Conservation (phyloP, 1,140 invertebrate species). For the Parasteatoda tepidariorum region DNA sequence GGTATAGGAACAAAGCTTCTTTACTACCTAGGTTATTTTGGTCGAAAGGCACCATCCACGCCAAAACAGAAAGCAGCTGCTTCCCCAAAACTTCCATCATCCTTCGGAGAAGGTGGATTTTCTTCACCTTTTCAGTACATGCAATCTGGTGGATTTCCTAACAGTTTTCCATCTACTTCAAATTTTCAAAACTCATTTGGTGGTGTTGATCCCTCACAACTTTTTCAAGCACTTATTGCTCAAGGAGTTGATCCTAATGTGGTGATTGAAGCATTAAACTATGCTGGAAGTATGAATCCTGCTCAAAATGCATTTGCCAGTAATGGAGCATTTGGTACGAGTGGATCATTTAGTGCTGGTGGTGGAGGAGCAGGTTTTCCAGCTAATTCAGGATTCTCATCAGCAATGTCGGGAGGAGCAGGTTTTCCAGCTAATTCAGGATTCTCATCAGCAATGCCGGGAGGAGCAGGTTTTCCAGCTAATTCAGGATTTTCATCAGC, state of each 20-base stretch:
- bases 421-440: not conserved
- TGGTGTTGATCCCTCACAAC: slow-evolving; percentile 9
- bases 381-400: not conserved
- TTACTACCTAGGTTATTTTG: slow-evolving; percentile 41
- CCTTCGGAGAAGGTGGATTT: not conserved
- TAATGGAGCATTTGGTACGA: not conserved
- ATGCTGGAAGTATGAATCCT: not conserved
- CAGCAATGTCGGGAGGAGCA: not conserved
- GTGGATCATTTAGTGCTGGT: not conserved
- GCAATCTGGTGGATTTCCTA: not conserved
- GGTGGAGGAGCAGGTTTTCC: not conserved
- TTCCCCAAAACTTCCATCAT: too few species aligned
- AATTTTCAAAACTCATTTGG: not conserved
- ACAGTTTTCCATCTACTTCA: not conserved
- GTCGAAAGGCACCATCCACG: not conserved
- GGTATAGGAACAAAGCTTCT: slow-evolving; percentile 36
- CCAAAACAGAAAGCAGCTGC: not conserved
- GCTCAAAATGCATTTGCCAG: not conserved
- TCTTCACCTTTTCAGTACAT: slow-evolving; percentile 23
- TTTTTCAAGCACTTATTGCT: slow-evolving; percentile 27
- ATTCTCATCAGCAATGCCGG: too few species aligned
- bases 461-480: too few species aligned
- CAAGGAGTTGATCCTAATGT: slow-evolving; percentile 45
- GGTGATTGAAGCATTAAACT: slow-evolving; percentile 30
- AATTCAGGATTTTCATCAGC: not conserved